phyloP scores from a whole-genome alignment of 2,888 invertebrate species.

The Hyppa rectilinea region DNA sequence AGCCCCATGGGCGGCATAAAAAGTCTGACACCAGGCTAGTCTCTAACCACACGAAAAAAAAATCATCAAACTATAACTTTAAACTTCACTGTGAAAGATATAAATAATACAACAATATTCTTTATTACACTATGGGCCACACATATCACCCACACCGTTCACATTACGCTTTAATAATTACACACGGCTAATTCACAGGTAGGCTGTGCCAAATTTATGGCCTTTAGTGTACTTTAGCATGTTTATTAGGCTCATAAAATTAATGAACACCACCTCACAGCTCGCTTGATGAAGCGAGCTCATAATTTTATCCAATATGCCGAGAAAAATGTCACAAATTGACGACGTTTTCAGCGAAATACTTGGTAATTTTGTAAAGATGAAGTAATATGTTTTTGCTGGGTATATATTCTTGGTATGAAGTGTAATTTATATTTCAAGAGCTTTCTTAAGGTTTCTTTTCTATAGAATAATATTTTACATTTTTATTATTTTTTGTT shows the following conservation, averaged over 20 bases:
- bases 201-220: constrained; percentile 63
- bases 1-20: no score
- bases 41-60: no score
- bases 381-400: constrained; percentile 31
- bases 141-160: constrained; percentile 55
- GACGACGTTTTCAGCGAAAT: constrained; percentile 39
- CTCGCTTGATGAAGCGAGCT: constrained; percentile 61
- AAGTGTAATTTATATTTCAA: constrained; percentile 40
- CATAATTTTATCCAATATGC: constrained; percentile 61
- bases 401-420: constrained; percentile 23
- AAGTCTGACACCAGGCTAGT: no score
- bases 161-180: constrained; percentile 65
- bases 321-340: constrained; percentile 62
- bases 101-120: constrained; percentile 35
- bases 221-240: constrained; percentile 68
- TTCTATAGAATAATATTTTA: not conserved
- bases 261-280: constrained; percentile 72
- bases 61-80: constrained; percentile 9
- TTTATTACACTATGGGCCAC: constrained; percentile 48
- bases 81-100: constrained; percentile 9
- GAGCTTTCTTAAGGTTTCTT: not conserved
- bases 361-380: constrained; percentile 34
- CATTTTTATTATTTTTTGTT: no score
- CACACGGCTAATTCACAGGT: constrained; percentile 63
- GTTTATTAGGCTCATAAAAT: constrained; percentile 78